These are phyloP conservation scores for Echinops telfairi DNA, from an alignment of 2,113 vertebrate genomes.

Conservation along the genomic window DNA sequence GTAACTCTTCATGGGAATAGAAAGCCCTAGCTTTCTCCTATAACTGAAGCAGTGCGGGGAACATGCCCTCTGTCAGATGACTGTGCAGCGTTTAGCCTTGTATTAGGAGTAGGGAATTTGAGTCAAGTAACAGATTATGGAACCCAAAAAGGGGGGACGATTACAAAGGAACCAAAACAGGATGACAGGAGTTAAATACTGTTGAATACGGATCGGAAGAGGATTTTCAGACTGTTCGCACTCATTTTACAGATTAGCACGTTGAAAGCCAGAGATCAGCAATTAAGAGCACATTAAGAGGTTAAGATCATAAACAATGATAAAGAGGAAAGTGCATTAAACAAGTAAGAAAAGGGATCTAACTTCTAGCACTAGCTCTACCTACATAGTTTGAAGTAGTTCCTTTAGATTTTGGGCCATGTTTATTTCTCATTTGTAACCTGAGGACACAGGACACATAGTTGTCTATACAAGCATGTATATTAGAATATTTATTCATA, in stretches of 20 bases:
- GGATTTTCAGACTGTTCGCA: background rate
- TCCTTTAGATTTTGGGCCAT: too few species aligned
- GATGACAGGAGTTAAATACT: background rate
- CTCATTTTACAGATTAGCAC: conserved; percentile 34
- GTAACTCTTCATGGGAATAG: too few species aligned
- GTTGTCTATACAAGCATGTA: too few species aligned
- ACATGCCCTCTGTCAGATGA: background rate
- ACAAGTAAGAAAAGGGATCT: too few species aligned
- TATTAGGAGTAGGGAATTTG: background rate
- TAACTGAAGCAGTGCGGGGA: background rate
- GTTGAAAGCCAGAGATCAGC: background rate
- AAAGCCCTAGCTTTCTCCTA: too few species aligned
- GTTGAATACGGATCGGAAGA: background rate
- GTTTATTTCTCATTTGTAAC: too few species aligned
- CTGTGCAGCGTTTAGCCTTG: background rate
- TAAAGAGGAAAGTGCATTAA: too few species aligned
- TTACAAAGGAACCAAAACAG: background rate
- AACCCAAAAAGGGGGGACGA: background rate
- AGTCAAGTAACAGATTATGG: background rate
- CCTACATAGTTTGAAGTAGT: too few species aligned
- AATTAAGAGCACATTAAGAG: background rate
- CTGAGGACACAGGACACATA: too few species aligned
- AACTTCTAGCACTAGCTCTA: too few species aligned
- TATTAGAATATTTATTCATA: too few species aligned
- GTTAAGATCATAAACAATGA: too few species aligned